Percentiles rank a stretch among this genome's conserved stretches.
These are phyloP conservation scores for Netelia fuscicornis DNA, from an alignment of 2,888 invertebrate species.

Conservation along the genomic window DNA sequence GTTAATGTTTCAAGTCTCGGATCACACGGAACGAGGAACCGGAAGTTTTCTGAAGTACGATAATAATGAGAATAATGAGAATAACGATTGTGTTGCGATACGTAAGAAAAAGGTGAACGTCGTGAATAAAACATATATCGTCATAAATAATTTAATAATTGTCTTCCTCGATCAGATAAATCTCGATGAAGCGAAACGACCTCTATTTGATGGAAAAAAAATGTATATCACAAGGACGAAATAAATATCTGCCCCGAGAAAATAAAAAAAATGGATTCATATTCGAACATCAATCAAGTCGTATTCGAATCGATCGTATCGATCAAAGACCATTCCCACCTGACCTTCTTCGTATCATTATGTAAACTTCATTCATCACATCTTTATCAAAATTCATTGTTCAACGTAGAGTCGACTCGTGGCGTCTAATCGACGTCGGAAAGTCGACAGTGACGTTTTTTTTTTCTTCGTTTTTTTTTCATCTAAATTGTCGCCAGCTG, in stretches of 20 bases:
- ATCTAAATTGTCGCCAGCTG: neutral
- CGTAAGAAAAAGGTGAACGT: neutral
- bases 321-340: neutral
- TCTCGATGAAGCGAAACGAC: too few species aligned
- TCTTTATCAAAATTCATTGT: neutral
- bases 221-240: too few species aligned
- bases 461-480: neutral
- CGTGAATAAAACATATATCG: neutral
- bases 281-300: neutral
- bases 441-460: neutral
- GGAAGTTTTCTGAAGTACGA: neutral
- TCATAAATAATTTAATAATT: neutral
- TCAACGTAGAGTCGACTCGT: neutral
- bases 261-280: too few species aligned
- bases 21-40: neutral
- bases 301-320: neutral
- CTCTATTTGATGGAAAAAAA: too few species aligned
- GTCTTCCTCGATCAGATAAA: too few species aligned
- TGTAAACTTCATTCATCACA: neutral
- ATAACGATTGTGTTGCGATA: neutral
- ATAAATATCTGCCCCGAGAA: too few species aligned
- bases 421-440: neutral
- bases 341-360: neutral
- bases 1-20: neutral
- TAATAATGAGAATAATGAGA: neutral